These are phyloP conservation scores for Neosilurus mollespiculum DNA, from an alignment of 2,797 vertebrate genomes.

Conservation along the genomic window DNA sequence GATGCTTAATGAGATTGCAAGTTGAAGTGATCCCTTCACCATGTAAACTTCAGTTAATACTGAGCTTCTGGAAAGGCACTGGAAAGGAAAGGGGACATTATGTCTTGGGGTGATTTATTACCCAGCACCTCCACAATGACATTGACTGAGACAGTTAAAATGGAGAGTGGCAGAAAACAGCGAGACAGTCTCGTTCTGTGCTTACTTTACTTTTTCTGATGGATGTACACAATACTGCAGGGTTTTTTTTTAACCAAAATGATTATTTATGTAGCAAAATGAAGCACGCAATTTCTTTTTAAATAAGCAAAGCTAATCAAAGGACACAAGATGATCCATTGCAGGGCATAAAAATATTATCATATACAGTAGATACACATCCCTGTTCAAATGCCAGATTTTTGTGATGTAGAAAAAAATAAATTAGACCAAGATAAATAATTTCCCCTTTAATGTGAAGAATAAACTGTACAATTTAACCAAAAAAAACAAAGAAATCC, in stretches of 20 bases:
- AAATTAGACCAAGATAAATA: too few relatives aligned
- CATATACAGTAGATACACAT: too few relatives aligned
- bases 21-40: constrained; percentile 21
- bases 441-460: too few relatives aligned
- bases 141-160: constrained; percentile 16
- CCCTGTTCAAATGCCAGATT: too few relatives aligned
- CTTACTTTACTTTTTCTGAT: neutral
- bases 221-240: neutral
- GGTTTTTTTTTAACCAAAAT: neutral
- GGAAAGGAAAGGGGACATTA: constrained; percentile 34
- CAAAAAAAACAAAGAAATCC: too few relatives aligned
- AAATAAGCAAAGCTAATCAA: neutral
- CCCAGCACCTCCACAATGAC: constrained; percentile 33
- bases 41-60: constrained; percentile 50
- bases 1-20: constrained; percentile 36
- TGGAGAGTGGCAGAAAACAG: neutral
- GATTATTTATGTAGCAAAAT: too few relatives aligned
- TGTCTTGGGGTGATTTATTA: constrained; percentile 42
- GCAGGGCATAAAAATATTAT: too few relatives aligned
- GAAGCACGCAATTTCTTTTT: neutral
- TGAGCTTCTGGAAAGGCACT: constrained; percentile 25
- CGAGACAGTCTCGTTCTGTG: too few relatives aligned
- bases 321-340: neutral
- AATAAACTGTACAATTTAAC: too few relatives aligned
- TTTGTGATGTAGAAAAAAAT: too few relatives aligned